These are phyloP conservation scores for Hypotaenidia okinawae DNA, from an alignment of 2,797 vertebrate genomes.

Conservation along the genomic window DNA sequence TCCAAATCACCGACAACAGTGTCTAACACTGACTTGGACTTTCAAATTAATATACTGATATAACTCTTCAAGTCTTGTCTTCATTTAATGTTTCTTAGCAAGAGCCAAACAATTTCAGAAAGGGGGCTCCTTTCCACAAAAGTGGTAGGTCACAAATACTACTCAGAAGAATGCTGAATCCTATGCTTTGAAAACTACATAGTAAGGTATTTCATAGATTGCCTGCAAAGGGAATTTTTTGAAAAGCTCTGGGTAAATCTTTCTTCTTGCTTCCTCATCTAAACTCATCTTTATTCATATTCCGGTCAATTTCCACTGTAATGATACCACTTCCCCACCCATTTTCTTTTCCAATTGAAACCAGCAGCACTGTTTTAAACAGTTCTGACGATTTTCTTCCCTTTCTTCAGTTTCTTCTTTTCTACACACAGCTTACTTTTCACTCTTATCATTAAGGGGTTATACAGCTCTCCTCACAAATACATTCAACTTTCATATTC, in stretches of 20 bases:
- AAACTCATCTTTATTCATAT: neutral
- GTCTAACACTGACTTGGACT: neutral
- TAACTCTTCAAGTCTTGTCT: neutral
- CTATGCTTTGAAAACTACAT: neutral
- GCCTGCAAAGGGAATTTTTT: neutral
- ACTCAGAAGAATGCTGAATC: rapidly evolving
- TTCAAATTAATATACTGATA: neutral
- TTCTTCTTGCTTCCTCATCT: neutral
- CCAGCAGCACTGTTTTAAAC: neutral
- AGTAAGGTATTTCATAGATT: neutral
- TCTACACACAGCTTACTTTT: neutral
- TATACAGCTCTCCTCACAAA: neutral
- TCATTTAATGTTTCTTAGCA: neutral
- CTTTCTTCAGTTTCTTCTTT: neutral
- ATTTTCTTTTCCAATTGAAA: neutral
- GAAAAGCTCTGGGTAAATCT: neutral
- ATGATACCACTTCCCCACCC: neutral
- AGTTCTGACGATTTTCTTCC: neutral
- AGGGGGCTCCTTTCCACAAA: neutral
- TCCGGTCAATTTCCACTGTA: neutral
- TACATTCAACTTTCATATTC: neutral
- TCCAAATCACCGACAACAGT: neutral
- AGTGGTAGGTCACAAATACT: neutral
- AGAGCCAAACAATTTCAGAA: neutral
- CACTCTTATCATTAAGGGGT: neutral